phyloP scores from a whole-genome alignment of 2,797 vertebrate genomes.

The Chelon auratus region DNA sequence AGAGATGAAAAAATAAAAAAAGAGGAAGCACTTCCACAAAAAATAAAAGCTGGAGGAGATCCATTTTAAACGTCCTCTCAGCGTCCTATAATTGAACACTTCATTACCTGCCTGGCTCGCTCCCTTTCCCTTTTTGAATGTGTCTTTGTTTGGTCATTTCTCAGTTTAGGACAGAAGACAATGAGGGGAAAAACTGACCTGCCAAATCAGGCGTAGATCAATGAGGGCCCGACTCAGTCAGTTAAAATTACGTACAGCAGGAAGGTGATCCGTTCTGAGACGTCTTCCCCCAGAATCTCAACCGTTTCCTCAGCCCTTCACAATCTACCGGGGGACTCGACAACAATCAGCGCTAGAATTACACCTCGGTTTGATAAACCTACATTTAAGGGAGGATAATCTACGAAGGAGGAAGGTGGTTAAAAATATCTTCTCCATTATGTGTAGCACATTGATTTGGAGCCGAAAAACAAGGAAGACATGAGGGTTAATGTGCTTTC shows the following conservation, averaged over 20 bases:
- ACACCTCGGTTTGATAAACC: neutral
- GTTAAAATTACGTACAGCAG: constrained; percentile 56
- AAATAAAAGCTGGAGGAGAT: constrained; percentile 53
- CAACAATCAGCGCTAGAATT: constrained; percentile 24
- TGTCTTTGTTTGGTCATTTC: constrained; percentile 70
- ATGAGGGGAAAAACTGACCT: constrained; percentile 54
- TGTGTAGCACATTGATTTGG: neutral
- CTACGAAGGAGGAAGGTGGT: neutral
- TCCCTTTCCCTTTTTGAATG: constrained; percentile 43
- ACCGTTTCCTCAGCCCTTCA: constrained; percentile 21
- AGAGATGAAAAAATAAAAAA: constrained; percentile 21
- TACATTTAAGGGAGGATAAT: neutral
- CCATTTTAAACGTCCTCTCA: constrained; percentile 64
- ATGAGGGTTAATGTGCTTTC: neutral
- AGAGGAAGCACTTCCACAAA: constrained; percentile 38
- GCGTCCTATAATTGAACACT: constrained; percentile 82
- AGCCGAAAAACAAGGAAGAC: neutral
- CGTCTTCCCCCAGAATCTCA: constrained; percentile 16
- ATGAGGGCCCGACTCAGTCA: constrained; percentile 42
- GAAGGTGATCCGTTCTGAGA: constrained; percentile 54
- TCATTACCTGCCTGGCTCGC: constrained; percentile 75
- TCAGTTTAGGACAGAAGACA: constrained; percentile 64
- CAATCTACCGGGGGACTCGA: constrained; percentile 13
- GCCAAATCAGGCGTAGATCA: constrained; percentile 69
- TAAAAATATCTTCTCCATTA: neutral